These are phyloP conservation scores for Trissolcus brochymenae DNA, from an alignment of 2,888 invertebrate species.

Conservation along the genomic window DNA sequence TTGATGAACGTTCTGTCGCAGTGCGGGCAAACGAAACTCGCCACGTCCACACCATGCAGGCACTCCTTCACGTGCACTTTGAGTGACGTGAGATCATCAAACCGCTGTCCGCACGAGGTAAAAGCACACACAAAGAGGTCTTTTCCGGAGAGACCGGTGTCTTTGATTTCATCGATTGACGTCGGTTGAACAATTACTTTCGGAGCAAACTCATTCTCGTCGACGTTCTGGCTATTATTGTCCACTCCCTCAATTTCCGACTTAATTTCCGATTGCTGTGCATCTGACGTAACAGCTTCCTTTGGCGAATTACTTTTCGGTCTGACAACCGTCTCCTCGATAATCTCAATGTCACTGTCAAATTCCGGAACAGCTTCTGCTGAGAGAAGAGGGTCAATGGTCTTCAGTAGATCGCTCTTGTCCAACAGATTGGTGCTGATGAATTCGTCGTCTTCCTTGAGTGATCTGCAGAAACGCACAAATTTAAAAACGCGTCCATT, in stretches of 20 bases:
- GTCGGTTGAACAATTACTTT: constrained; percentile 53
- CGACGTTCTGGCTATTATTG: constrained; percentile 34
- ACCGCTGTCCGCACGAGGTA: constrained; percentile 73
- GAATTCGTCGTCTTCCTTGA: constrained; percentile 54
- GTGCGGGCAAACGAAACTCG: constrained; percentile 65
- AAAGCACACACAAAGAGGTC: constrained; percentile 79
- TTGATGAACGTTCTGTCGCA: constrained; percentile 78
- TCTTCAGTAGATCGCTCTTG: constrained; percentile 63
- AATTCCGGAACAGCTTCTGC: constrained; percentile 47
- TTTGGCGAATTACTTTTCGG: constrained; percentile 11
- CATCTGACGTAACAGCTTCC: not conserved
- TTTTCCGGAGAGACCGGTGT: constrained; percentile 74
- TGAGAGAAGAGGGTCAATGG: constrained; percentile 12
- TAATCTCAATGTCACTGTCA: constrained; percentile 73
- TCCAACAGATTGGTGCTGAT: constrained; percentile 68
- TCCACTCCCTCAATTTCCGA: not conserved
- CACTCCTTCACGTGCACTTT: constrained; percentile 76
- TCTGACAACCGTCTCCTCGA: constrained; percentile 57
- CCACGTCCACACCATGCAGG: constrained; percentile 61
- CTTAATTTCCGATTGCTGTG: not conserved
- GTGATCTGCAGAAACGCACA: no score
- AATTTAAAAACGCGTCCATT: not conserved
- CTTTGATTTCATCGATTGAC: constrained; percentile 70
- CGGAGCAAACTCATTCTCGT: no score
- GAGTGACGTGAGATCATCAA: constrained; percentile 71